These are phyloP conservation scores for Procavia capensis DNA, from an alignment of 2,113 vertebrate species.

Conservation along the genomic window DNA sequence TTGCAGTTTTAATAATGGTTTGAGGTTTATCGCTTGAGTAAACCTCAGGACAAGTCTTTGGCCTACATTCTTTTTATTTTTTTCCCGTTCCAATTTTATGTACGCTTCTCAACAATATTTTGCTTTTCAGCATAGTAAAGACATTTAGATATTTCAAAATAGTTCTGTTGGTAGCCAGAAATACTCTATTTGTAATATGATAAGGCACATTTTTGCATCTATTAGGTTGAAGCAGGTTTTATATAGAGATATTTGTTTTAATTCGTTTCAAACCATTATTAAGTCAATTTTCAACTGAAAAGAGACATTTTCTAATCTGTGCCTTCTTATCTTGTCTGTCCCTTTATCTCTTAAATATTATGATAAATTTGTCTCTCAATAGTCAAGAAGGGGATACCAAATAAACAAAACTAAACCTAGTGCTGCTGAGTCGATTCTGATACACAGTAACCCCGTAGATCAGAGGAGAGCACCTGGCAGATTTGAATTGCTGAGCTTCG, in stretches of 20 bases:
- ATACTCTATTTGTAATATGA: neutral
- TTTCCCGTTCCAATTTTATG: neutral
- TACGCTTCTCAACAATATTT: neutral
- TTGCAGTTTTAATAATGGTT: neutral
- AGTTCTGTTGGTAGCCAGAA: neutral
- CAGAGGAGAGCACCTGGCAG: too few relatives aligned
- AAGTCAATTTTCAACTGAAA: neutral
- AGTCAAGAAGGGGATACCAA: neutral
- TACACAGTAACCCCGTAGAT: too few relatives aligned
- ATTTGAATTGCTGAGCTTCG: too few relatives aligned
- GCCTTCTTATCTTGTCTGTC: neutral
- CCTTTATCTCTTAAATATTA: neutral
- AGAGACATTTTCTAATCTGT: neutral
- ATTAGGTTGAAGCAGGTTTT: neutral
- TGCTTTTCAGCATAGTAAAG: neutral
- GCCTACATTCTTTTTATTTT: too few relatives aligned
- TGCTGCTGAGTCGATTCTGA: too few relatives aligned
- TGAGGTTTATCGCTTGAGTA: neutral
- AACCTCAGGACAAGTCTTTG: neutral
- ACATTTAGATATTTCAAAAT: neutral
- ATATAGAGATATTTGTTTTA: neutral
- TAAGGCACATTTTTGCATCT: neutral
- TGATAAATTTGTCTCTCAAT: neutral
- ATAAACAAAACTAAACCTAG: too few relatives aligned
- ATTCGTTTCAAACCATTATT: neutral